Evolutionary conservation across 2,888 invertebrate species (phyloP).

Genomic region (Leptopilina syphax): DNA sequence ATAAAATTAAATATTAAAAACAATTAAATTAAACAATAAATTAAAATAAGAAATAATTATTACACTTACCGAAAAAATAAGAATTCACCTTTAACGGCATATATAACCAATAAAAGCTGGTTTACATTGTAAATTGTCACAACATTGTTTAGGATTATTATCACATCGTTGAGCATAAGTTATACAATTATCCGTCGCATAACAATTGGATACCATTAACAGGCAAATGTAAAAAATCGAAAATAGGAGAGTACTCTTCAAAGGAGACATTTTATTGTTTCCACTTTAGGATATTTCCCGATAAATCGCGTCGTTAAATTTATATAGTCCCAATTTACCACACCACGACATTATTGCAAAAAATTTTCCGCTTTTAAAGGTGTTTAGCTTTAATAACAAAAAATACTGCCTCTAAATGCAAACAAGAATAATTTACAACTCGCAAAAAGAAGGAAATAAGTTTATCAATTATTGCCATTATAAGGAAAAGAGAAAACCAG

Average conservation of each 20-base stretch:
- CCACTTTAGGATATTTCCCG: not conserved
- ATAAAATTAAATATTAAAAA: too few species aligned
- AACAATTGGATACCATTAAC: not conserved
- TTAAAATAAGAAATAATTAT: not conserved
- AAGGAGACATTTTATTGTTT: not conserved
- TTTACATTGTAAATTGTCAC: not conserved
- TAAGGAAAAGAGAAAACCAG: too few species aligned
- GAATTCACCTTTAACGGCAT: not conserved
- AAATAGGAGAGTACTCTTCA: not conserved
- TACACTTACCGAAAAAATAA: not conserved
- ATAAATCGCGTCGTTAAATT: not conserved
- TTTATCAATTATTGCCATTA: too few species aligned
- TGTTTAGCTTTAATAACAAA: not conserved
- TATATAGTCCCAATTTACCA: not conserved
- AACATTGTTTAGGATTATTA: not conserved
- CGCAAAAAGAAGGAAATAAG: too few species aligned
- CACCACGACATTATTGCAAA: not conserved
- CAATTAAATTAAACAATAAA: too few species aligned
- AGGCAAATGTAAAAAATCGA: not conserved
- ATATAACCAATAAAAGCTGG: not conserved
- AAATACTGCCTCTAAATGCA: not conserved
- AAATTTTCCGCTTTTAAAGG: not conserved
- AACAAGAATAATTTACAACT: too few species aligned
- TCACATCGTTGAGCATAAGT: not conserved
- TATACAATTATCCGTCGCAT: not conserved